A percentile compares a stretch with the other conserved stretches of the same genome.
Evolutionary conservation across 2,888 invertebrate genomes (phyloP).

Genomic region (Eumerus sabulonum): DNA sequence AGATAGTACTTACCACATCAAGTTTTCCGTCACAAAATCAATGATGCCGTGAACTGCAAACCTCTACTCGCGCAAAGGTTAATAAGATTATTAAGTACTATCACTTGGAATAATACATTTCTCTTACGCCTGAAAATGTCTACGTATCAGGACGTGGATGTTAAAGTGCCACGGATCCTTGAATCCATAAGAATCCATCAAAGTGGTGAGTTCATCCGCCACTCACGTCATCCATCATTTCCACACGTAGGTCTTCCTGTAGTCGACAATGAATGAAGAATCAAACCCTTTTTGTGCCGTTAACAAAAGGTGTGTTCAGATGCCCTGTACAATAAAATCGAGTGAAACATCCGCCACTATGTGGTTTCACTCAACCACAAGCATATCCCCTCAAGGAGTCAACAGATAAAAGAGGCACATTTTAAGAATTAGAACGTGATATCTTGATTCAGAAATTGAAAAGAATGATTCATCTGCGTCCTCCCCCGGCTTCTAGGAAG

Average conservation of each 20-base stretch:
- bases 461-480: slow-evolving; percentile 25
- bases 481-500: background rate
- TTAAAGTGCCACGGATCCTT: slow-evolving; percentile 43
- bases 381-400: slow-evolving; percentile 44
- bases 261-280: slow-evolving; percentile 43
- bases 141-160: slow-evolving; percentile 15
- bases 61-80: slow-evolving; percentile 3
- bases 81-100: slow-evolving; percentile 49
- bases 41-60: too few species aligned
- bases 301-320: slow-evolving; percentile 50
- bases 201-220: slow-evolving; percentile 29
- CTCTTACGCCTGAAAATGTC: slow-evolving; percentile 24
- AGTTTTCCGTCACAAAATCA: too few species aligned
- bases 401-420: slow-evolving; percentile 37
- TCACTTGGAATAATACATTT: background rate
- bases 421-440: slow-evolving; percentile 62
- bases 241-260: slow-evolving; percentile 16
- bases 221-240: too few species aligned
- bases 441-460: slow-evolving; percentile 54
- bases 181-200: slow-evolving; percentile 42
- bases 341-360: slow-evolving; percentile 36
- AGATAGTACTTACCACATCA: too few species aligned
- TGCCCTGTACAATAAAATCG: slow-evolving; percentile 34
- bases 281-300: slow-evolving; percentile 40
- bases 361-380: slow-evolving; percentile 51